phyloP scores from a whole-genome alignment of 2,797 vertebrate genomes.

The Alcedo atthis region DNA sequence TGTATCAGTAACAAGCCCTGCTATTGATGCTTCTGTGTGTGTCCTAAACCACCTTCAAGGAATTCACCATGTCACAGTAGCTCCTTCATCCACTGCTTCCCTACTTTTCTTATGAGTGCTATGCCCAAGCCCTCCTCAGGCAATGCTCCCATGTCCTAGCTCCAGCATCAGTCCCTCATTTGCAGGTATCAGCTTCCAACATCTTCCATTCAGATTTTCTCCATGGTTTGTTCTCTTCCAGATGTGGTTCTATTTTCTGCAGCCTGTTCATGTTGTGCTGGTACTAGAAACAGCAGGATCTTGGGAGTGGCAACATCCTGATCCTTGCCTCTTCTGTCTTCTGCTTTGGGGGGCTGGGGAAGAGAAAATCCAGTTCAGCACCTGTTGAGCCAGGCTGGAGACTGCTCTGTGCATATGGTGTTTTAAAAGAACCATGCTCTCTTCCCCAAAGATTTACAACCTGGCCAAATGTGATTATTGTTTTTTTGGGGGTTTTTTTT shows the following conservation, averaged over 20 bases:
- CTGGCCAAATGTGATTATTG: not conserved
- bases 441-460: not conserved
- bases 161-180: not conserved
- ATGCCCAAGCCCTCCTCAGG: not conserved
- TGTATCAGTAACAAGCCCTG: not conserved
- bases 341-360: not conserved
- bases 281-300: not conserved
- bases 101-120: fast-evolving
- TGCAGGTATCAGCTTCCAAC: not conserved
- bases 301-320: not conserved
- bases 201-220: not conserved
- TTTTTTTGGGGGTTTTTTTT: no score
- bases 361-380: not conserved
- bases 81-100: not conserved
- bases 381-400: not conserved
- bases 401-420: not conserved
- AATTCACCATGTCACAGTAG: fast-evolving
- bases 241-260: not conserved
- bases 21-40: not conserved
- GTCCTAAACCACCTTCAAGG: not conserved
- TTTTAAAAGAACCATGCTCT: not conserved
- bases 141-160: not conserved
- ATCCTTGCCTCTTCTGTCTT: not conserved
- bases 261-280: not conserved
- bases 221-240: not conserved